A percentile compares a stretch with the other conserved stretches of the same genome.
Evolutionary conservation across 2,113 vertebrate genomes (phyloP).

Genomic region (Hystrix brachyura): DNA sequence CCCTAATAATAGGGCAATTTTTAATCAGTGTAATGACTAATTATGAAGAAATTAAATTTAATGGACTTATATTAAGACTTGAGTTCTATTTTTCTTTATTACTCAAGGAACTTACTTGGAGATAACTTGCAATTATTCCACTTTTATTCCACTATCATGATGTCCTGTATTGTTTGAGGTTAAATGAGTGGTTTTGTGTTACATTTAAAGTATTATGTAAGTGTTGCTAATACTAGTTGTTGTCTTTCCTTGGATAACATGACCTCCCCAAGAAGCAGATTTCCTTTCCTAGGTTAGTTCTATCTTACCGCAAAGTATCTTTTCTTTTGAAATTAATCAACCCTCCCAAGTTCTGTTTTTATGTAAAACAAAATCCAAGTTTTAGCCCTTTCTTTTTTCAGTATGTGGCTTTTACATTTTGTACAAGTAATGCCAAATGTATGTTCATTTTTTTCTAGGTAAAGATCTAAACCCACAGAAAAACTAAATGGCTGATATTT

Average conservation of each 20-base stretch:
- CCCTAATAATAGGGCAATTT: background rate
- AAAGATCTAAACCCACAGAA: slow-evolving; percentile 4
- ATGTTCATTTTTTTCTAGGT: background rate
- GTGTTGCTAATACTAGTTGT: background rate
- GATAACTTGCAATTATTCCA: background rate
- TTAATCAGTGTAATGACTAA: background rate
- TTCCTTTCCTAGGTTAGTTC: background rate
- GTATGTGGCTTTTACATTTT: slow-evolving; percentile 39
- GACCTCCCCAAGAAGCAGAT: background rate
- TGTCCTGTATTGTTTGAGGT: background rate
- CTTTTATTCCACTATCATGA: background rate
- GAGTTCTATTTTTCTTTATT: slow-evolving; percentile 8
- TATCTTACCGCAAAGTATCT: slow-evolving; percentile 41
- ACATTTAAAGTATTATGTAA: background rate
- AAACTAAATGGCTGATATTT: background rate
- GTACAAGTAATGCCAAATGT: background rate
- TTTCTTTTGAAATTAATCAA: slow-evolving; percentile 52
- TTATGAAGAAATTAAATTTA: slow-evolving; percentile 32
- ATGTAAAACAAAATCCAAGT: slow-evolving; percentile 22
- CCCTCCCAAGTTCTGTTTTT: slow-evolving; percentile 32
- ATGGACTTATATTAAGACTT: background rate
- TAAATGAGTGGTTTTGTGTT: slow-evolving; percentile 35
- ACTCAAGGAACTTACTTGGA: background rate
- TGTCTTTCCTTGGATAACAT: background rate
- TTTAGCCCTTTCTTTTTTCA: slow-evolving; percentile 32